phyloP scores from a whole-genome alignment of 2,113 vertebrate species.

The Malurus melanocephalus region DNA sequence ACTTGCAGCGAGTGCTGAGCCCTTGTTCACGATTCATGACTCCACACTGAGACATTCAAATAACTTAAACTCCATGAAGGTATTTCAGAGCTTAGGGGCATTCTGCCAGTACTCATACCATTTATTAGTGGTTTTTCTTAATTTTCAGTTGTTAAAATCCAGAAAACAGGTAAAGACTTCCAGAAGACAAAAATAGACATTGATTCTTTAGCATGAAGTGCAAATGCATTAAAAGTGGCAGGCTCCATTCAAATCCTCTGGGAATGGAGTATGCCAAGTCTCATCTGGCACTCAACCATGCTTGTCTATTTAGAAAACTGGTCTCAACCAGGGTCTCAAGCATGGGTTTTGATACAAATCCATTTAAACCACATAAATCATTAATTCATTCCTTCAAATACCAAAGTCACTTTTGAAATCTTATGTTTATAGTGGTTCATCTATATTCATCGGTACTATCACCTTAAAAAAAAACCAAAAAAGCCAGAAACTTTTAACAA shows the following conservation, averaged over 20 bases:
- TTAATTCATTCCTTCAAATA: constrained; percentile 28
- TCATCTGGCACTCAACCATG: constrained; percentile 17
- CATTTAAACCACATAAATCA: constrained; percentile 48
- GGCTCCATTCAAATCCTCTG: constrained; percentile 13
- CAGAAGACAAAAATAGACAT: constrained; percentile 24
- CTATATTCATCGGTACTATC: constrained; percentile 42
- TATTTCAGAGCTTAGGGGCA: neutral
- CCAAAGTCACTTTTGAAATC: constrained; percentile 28
- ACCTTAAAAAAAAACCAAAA: neutral
- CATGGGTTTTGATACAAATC: constrained; percentile 32
- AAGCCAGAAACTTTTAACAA: constrained; percentile 28
- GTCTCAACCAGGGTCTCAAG: constrained; percentile 17
- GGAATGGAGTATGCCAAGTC: constrained; percentile 36
- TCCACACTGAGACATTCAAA: neutral
- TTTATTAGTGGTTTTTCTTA: neutral
- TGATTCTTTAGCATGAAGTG: neutral
- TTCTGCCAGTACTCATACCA: neutral
- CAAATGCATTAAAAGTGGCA: constrained; percentile 23
- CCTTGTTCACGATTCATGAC: neutral
- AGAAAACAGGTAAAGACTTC: constrained; percentile 26
- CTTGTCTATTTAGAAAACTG: constrained; percentile 21
- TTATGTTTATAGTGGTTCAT: constrained; percentile 58
- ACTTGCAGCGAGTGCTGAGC: neutral
- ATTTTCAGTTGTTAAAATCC: constrained; percentile 18
- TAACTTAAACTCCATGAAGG: neutral